These are phyloP conservation scores for Cyanoderma ruficeps DNA, from an alignment of 2,113 vertebrate species.

Conservation along the genomic window DNA sequence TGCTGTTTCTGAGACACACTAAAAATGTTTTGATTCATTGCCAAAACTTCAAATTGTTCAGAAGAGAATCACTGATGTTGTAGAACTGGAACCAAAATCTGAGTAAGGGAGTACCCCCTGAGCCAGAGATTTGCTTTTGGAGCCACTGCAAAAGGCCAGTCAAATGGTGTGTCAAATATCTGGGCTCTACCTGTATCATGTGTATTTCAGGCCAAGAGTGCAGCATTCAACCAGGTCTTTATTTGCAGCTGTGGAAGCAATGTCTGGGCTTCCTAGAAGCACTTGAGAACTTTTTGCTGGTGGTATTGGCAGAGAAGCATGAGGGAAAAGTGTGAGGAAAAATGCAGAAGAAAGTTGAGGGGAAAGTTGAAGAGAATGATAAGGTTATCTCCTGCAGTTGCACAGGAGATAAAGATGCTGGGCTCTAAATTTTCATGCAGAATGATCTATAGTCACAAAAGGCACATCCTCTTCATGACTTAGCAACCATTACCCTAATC, in stretches of 20 bases:
- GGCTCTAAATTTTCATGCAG: not conserved
- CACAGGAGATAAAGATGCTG: not conserved
- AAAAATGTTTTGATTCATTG: not conserved
- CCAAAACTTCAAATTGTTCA: not conserved
- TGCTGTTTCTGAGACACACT: not conserved
- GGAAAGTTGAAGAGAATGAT: not conserved
- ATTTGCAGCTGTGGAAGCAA: not conserved
- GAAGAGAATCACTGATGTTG: fast-evolving
- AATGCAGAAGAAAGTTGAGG: not conserved
- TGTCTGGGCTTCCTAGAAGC: not conserved
- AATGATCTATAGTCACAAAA: not conserved
- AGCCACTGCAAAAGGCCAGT: fast-evolving
- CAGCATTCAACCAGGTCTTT: not conserved
- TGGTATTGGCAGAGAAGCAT: not conserved
- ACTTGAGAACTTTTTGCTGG: not conserved
- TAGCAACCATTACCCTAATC: not conserved
- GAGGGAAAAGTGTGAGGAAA: not conserved
- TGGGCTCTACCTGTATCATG: fast-evolving
- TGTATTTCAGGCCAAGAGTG: not conserved
- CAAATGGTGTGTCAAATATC: not conserved
- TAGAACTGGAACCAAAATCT: not conserved
- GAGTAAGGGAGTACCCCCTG: not conserved
- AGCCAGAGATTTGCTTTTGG: not conserved
- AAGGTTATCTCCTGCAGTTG: not conserved
- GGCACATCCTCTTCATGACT: not conserved